A percentile compares a stretch with the other conserved stretches of the same genome.
These are phyloP conservation scores for Bombylius discolor DNA, from an alignment of 2,888 invertebrate genomes.

Conservation along the genomic window DNA sequence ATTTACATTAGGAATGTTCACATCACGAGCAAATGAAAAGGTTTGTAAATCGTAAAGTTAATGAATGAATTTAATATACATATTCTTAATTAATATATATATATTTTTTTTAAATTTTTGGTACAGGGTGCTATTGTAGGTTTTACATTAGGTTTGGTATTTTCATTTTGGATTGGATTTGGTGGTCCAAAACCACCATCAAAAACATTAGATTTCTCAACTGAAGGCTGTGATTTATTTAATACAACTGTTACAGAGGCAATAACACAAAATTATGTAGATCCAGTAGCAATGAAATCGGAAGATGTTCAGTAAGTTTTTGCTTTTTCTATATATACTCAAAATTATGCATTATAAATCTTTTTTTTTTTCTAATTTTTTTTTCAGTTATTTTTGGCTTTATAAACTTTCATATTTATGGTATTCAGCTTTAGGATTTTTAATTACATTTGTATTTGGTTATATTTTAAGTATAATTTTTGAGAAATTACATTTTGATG, in stretches of 20 bases:
- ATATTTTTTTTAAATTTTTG: neutral
- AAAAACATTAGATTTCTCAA: slow-evolving; percentile 43
- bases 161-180: slow-evolving; percentile 75
- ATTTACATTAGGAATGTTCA: slow-evolving; percentile 76
- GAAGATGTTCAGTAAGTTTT: slow-evolving; percentile 1
- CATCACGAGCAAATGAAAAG: slow-evolving; percentile 55
- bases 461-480: slow-evolving; percentile 38
- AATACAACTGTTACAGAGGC: slow-evolving; percentile 7
- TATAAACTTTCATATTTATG: slow-evolving; percentile 62
- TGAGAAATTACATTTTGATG: slow-evolving; percentile 28
- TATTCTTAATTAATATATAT: neutral
- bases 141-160: slow-evolving; percentile 46
- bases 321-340: neutral
- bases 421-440: slow-evolving; percentile 47
- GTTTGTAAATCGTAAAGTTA: slow-evolving; percentile 26
- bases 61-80: neutral
- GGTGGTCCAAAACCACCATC: slow-evolving; percentile 59
- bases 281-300: neutral
- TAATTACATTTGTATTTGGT: slow-evolving; percentile 40
- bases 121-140: slow-evolving; percentile 55
- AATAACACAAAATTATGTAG: neutral
- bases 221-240: slow-evolving; percentile 40
- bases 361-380: slow-evolving; percentile 23
- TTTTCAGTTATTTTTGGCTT: slow-evolving; percentile 44
- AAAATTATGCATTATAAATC: neutral